Conservation (phyloP, 2,797 vertebrate species). For the Phoebastria nigripes region DNA sequence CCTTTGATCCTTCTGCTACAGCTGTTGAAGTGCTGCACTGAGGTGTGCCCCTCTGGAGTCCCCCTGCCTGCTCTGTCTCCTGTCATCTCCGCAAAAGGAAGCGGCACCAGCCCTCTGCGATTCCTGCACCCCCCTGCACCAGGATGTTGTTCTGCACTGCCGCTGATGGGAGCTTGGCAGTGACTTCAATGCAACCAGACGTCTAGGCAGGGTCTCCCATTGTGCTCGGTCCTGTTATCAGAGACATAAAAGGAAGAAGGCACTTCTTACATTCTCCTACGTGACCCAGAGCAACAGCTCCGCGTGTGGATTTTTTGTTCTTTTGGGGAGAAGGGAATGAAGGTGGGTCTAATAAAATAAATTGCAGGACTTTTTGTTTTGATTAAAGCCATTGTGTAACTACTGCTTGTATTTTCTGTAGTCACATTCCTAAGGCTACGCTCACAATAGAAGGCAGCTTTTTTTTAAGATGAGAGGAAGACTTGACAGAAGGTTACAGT, state of each 20-base stretch:
- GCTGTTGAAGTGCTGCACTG: neutral
- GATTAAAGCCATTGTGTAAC: constrained; percentile 43
- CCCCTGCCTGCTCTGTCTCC: neutral
- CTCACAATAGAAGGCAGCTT: constrained; percentile 1
- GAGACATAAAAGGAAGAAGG: constrained; percentile 47
- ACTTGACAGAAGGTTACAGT: neutral
- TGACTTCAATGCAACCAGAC: neutral
- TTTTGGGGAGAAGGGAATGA: constrained; percentile 3
- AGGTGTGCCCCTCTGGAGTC: rapidly evolving
- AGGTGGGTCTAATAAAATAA: constrained; percentile 28
- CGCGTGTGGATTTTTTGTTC: neutral
- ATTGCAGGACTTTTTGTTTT: constrained; percentile 37
- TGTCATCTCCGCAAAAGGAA: neutral
- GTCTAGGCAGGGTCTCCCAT: neutral
- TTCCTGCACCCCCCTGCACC: neutral
- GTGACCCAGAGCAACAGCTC: neutral
- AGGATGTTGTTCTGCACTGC: neutral
- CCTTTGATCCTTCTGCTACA: neutral
- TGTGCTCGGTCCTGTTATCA: neutral
- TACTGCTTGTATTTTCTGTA: neutral
- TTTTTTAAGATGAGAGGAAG: constrained; percentile 14
- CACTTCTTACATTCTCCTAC: neutral
- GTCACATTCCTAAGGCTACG: constrained; percentile 8
- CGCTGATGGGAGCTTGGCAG: neutral
- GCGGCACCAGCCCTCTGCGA: neutral